Conservation (phyloP, 2,113 vertebrate genomes). For the Cynopterus brachyotis region DNA sequence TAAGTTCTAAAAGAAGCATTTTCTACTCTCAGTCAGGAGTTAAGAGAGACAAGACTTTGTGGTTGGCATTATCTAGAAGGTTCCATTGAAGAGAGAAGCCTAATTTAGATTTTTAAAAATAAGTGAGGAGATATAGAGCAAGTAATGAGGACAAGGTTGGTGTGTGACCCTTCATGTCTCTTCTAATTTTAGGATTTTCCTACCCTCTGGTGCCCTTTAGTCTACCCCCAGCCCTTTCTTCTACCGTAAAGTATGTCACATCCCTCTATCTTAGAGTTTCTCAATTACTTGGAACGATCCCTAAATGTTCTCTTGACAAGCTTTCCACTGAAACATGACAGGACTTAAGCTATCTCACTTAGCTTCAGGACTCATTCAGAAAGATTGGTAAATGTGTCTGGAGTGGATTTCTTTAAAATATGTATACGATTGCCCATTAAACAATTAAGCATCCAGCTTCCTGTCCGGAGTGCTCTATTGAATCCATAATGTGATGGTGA, state of each 20-base stretch:
- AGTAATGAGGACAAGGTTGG: neutral
- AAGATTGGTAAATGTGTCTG: neutral
- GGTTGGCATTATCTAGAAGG: neutral
- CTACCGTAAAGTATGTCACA: neutral
- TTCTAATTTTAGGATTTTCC: conserved; percentile 15
- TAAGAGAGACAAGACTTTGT: neutral
- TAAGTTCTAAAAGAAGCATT: neutral
- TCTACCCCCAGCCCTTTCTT: neutral
- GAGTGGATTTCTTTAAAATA: conserved; percentile 57
- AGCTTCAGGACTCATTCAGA: neutral
- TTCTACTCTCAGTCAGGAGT: neutral
- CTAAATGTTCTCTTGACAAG: neutral
- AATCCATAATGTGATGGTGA: neutral
- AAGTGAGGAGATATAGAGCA: neutral
- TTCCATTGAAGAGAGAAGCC: neutral
- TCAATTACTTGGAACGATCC: neutral
- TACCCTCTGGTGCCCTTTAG: neutral
- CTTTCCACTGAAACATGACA: neutral
- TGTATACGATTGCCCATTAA: conserved; percentile 15
- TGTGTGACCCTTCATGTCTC: neutral
- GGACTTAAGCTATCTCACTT: neutral
- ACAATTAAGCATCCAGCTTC: neutral
- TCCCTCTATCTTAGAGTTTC: neutral
- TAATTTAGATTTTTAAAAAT: neutral
- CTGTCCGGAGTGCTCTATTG: neutral